These are phyloP conservation scores for Watsonalla binaria DNA, from an alignment of 2,888 invertebrate genomes.

Conservation along the genomic window DNA sequence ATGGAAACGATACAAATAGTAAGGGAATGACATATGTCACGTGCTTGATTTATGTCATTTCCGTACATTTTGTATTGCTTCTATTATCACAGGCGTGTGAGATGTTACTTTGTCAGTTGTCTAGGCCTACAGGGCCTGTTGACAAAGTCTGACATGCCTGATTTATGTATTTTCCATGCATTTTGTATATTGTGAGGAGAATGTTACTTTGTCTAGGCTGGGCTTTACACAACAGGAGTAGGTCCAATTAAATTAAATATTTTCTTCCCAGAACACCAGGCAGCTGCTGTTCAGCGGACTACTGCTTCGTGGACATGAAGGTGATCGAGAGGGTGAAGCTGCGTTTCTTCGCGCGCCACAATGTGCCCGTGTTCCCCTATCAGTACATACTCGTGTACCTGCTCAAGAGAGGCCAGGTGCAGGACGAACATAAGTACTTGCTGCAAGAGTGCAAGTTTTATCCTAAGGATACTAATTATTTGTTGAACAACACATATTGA, in stretches of 20 bases:
- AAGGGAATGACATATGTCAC: too few species aligned
- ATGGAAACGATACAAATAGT: too few species aligned
- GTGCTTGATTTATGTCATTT: too few species aligned
- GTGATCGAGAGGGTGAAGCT: conserved; percentile 68
- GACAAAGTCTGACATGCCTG: too few species aligned
- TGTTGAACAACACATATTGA: conserved; percentile 63
- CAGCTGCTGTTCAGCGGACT: conserved; percentile 69
- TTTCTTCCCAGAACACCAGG: conserved; percentile 60
- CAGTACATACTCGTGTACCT: conserved; percentile 67
- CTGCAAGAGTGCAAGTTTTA: conserved; percentile 63
- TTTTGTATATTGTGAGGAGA: too few species aligned
- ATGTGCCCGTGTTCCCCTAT: conserved; percentile 70
- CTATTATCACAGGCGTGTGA: too few species aligned
- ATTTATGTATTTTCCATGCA: too few species aligned
- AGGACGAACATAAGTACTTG: conserved; percentile 65
- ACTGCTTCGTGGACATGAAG: conserved; percentile 73
- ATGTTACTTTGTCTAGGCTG: too few species aligned
- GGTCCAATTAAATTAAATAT: not conserved
- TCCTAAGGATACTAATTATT: conserved; percentile 50
- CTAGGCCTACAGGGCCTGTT: too few species aligned
- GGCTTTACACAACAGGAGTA: too few species aligned
- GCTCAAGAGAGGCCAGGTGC: conserved; percentile 58
- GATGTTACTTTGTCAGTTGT: too few species aligned
- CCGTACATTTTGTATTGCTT: too few species aligned
- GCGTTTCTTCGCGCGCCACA: conserved; percentile 65